phyloP scores from a whole-genome alignment of 2,888 invertebrate species.

The Sericinus montela region DNA sequence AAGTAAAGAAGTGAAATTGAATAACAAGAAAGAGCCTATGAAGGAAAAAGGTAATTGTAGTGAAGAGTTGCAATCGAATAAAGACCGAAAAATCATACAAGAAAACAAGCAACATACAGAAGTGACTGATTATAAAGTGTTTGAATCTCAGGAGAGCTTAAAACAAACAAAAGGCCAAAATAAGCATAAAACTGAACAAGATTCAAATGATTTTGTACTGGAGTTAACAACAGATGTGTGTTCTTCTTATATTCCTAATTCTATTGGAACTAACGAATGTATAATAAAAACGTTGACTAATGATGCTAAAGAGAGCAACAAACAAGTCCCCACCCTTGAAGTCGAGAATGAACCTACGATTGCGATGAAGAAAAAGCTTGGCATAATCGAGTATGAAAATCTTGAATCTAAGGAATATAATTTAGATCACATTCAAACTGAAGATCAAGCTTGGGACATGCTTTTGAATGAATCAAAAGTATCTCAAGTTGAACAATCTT shows the following conservation, averaged over 20 bases:
- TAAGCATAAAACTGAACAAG: neutral
- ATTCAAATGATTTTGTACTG: neutral
- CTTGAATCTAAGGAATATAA: conserved; percentile 26
- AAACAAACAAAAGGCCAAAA: neutral
- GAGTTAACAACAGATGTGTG: neutral
- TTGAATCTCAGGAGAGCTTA: conserved; percentile 9
- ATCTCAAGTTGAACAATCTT: conserved; percentile 26
- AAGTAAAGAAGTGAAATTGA: conserved; percentile 22
- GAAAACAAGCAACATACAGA: conserved; percentile 22
- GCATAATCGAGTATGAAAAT: conserved; percentile 30
- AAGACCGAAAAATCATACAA: neutral
- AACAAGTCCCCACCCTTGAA: conserved; percentile 8
- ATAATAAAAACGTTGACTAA: neutral
- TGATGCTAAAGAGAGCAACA: neutral
- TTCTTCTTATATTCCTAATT: neutral
- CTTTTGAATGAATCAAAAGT: conserved; percentile 52
- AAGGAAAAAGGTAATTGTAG: conserved; percentile 9
- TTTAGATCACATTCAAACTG: conserved; percentile 45
- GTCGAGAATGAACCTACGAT: conserved; percentile 18
- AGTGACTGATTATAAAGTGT: conserved; percentile 14
- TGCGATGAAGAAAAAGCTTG: conserved; percentile 21
- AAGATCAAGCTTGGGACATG: conserved; percentile 71
- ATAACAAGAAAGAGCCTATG: conserved; percentile 3
- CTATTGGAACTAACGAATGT: neutral
- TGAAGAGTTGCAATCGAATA: conserved; percentile 12